These are phyloP conservation scores for Micrastur ruficollis DNA, from an alignment of 2,797 vertebrate species.

Conservation along the genomic window DNA sequence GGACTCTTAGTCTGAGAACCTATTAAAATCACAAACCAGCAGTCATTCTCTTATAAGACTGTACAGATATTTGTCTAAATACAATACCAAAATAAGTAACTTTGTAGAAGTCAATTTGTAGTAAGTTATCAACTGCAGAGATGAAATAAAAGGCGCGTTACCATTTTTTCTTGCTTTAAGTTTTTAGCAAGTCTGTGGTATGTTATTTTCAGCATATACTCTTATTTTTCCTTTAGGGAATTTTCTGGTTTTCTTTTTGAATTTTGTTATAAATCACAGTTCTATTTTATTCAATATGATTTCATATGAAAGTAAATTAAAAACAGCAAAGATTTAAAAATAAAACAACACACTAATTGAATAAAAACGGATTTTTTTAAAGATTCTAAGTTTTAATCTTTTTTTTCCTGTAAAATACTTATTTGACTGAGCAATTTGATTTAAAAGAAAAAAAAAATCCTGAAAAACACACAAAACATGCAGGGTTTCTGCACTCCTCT, in stretches of 20 bases:
- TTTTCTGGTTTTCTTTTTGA: neutral
- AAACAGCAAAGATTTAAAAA: neutral
- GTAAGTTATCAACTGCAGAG: neutral
- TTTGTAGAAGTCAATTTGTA: neutral
- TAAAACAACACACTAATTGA: neutral
- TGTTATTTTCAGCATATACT: neutral
- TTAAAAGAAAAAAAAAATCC: neutral
- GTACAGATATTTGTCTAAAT: neutral
- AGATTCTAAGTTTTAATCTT: neutral
- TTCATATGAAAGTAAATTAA: neutral
- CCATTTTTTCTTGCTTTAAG: neutral
- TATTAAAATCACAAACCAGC: constrained; percentile 43
- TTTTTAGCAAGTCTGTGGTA: neutral
- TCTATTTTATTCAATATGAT: neutral
- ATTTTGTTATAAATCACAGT: neutral
- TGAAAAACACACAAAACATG: neutral
- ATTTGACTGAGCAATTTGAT: neutral
- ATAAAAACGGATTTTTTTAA: neutral
- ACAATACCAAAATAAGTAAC: neutral
- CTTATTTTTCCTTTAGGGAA: neutral
- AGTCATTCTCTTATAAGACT: neutral
- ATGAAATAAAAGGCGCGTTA: neutral
- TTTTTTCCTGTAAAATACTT: neutral
- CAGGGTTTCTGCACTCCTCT: neutral
- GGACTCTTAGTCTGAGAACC: neutral